These are phyloP conservation scores for Daphoenositta chrysoptera DNA, from an alignment of 2,113 vertebrate genomes.

Conservation along the genomic window DNA sequence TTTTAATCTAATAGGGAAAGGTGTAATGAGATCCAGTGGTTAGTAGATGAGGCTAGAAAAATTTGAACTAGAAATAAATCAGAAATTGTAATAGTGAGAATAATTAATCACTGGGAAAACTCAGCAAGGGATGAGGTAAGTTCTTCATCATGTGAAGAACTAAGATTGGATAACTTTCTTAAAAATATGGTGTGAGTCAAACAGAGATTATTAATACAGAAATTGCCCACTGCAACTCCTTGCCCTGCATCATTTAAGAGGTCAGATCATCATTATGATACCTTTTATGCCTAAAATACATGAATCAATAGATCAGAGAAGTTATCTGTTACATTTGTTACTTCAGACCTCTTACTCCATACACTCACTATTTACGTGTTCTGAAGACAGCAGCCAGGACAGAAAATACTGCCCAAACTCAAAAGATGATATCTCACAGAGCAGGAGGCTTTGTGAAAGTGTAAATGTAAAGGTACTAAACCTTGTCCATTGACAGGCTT, in stretches of 20 bases:
- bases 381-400: not conserved
- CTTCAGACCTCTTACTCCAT: not conserved
- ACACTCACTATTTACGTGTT: not conserved
- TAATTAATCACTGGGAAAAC: not conserved
- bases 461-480: not conserved
- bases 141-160: not conserved
- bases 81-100: not conserved
- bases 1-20: slow-evolving; percentile 8
- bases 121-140: not conserved
- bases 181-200: not conserved
- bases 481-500: not conserved
- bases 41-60: not conserved
- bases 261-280: not conserved
- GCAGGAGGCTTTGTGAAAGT: not conserved
- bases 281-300: not conserved
- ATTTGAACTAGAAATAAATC: not conserved
- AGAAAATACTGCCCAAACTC: not conserved
- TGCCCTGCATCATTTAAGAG: not conserved
- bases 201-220: not conserved
- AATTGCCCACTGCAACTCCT: not conserved
- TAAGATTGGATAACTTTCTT: not conserved
- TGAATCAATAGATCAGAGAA: not conserved
- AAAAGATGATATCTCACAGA: not conserved
- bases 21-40: not conserved
- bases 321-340: not conserved